Conservation (phyloP, 2,888 invertebrate species). For the Drosophila atroscutellata region DNA sequence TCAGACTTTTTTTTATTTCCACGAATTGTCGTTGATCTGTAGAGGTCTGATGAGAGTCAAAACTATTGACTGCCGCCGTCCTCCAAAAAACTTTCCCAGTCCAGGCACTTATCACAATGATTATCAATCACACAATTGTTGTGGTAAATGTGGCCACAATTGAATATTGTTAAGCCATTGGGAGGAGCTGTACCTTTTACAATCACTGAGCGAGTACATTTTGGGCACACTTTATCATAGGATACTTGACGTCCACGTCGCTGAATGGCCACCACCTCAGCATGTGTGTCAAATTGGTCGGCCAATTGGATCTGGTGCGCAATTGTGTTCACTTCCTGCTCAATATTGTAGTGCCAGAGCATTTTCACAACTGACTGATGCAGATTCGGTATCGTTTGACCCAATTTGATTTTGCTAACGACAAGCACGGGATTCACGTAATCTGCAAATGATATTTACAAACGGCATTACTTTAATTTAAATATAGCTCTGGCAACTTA, state of each 20-base stretch:
- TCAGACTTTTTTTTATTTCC: conserved; percentile 35
- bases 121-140: conserved; percentile 90
- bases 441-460: conserved; percentile 78
- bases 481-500: conserved; percentile 36
- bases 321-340: conserved; percentile 85
- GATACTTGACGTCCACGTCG: conserved; percentile 90
- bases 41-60: not conserved
- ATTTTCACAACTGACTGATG: conserved; percentile 96
- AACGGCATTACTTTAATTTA: not conserved
- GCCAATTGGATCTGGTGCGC: conserved; percentile 94
- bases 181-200: conserved; percentile 89
- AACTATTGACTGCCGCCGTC: conserved; percentile 13
- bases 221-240: conserved; percentile 91
- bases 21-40: conserved; percentile 19
- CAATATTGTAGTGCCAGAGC: conserved; percentile 97
- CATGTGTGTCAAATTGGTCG: conserved; percentile 95
- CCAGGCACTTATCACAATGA: conserved; percentile 65
- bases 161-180: conserved; percentile 91
- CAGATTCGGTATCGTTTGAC: conserved; percentile 94
- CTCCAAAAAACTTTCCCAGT: conserved; percentile 40
- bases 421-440: conserved; percentile 96
- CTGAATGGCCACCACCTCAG: conserved; percentile 91
- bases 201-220: conserved; percentile 91
- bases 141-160: conserved; percentile 96
- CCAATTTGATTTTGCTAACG: conserved; percentile 93